phyloP scores from a whole-genome alignment of 2,113 vertebrate genomes.

The Ia io region DNA sequence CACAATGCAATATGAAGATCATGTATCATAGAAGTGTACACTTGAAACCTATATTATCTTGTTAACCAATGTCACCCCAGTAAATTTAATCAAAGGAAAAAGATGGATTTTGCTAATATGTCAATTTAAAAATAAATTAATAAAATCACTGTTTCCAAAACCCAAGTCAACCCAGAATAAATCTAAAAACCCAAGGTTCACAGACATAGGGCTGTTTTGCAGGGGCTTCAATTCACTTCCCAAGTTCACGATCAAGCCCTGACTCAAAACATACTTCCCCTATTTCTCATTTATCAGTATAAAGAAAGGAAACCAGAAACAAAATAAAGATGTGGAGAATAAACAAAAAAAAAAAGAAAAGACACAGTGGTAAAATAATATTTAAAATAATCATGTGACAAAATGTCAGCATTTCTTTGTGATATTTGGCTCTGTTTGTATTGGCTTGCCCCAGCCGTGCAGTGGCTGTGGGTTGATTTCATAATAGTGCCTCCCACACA shows the following conservation, averaged over 20 bases:
- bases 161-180: background rate
- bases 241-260: conserved; percentile 42
- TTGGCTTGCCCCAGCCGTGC: conserved; percentile 37
- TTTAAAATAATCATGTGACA: conserved; percentile 59
- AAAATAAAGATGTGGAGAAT: conserved; percentile 67
- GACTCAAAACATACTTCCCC: conserved; percentile 60
- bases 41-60: background rate
- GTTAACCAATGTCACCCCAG: background rate
- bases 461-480: conserved; percentile 56
- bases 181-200: background rate
- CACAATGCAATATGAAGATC: background rate
- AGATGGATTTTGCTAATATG: background rate
- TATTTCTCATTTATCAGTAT: conserved; percentile 48
- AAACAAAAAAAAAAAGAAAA: conserved; percentile 58
- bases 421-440: conserved; percentile 57
- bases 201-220: background rate
- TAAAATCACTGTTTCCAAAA: conserved; percentile 6
- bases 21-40: background rate
- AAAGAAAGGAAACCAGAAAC: conserved; percentile 60
- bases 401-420: conserved; percentile 62
- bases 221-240: conserved; percentile 21
- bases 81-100: background rate
- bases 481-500: conserved; percentile 58
- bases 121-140: conserved; percentile 7
- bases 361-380: conserved; percentile 55